phyloP scores from a whole-genome alignment of 64 coral and sea anemone species.

The Montipora efflorescens region DNA sequence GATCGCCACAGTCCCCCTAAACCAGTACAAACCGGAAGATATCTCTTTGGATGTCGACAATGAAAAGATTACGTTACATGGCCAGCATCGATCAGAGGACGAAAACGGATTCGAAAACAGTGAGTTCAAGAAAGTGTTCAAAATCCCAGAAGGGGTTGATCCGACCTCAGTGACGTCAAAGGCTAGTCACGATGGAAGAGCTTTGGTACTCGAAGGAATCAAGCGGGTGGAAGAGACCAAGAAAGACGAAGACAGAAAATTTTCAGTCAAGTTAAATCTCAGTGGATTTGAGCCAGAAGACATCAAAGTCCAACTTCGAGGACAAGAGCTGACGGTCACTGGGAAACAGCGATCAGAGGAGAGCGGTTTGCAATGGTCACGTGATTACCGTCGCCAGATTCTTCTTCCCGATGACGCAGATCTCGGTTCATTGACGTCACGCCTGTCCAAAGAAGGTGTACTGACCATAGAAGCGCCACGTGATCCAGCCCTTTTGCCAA shows the following conservation, averaged over 20 bases:
- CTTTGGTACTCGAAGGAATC: constrained; percentile 65
- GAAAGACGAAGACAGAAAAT: constrained; percentile 77
- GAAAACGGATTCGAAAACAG: constrained; percentile 75
- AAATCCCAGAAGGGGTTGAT: constrained; percentile 83
- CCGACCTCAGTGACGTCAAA: constrained; percentile 58
- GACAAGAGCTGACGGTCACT: constrained; percentile 73
- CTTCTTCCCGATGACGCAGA: constrained; percentile 81
- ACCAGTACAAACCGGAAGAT: constrained; percentile 44
- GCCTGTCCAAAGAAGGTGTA: constrained; percentile 49
- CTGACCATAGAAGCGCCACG: constrained; percentile 74
- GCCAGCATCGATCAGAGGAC: constrained; percentile 58
- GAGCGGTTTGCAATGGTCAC: constrained; percentile 34
- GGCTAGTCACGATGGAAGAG: constrained; percentile 48
- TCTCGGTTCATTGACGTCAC: constrained; percentile 73
- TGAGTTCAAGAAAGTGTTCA: constrained; percentile 66
- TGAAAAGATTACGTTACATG: constrained; percentile 63
- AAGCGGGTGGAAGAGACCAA: constrained; percentile 1
- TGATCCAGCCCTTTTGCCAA: not conserved
- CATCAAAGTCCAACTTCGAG: constrained; percentile 80
- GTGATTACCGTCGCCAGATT: constrained; percentile 76
- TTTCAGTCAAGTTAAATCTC: constrained; percentile 75
- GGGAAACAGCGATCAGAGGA: constrained; percentile 68
- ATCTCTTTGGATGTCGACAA: constrained; percentile 39
- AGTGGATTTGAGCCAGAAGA: constrained; percentile 72
- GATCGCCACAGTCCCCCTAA: constrained; percentile 37